These are phyloP conservation scores for Drosophila mulleri DNA, from an alignment of 2,888 invertebrate species.

Conservation along the genomic window DNA sequence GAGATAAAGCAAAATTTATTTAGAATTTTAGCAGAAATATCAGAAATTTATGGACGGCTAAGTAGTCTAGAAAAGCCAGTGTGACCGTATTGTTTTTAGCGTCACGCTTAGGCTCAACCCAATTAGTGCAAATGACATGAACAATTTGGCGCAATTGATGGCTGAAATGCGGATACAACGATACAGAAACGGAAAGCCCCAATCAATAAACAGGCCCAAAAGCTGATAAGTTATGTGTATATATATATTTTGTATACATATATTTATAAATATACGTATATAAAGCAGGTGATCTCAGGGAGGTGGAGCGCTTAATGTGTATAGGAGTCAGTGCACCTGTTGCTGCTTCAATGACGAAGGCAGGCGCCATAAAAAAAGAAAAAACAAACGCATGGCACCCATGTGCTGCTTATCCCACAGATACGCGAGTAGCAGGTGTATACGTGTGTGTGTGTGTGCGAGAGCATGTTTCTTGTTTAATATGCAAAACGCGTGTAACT, in stretches of 20 bases:
- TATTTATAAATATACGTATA: background rate
- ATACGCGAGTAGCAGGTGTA: slow-evolving; percentile 19
- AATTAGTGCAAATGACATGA: slow-evolving; percentile 20
- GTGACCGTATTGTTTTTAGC: background rate
- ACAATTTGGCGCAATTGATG: slow-evolving; percentile 28
- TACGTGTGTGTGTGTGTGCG: slow-evolving; percentile 9
- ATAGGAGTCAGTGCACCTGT: slow-evolving; percentile 65
- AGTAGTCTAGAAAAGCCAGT: background rate
- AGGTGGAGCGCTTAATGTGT: slow-evolving; percentile 5
- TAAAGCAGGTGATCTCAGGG: background rate
- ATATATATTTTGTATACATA: background rate
- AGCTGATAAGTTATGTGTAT: slow-evolving; percentile 3
- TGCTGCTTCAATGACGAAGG: slow-evolving; percentile 51
- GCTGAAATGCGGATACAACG: slow-evolving; percentile 4
- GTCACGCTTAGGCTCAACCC: background rate
- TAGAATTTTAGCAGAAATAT: too few species aligned
- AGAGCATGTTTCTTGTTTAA: slow-evolving; percentile 33
- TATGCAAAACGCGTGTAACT: slow-evolving; percentile 63
- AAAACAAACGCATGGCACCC: slow-evolving; percentile 30
- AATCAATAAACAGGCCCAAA: slow-evolving; percentile 28
- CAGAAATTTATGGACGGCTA: background rate
- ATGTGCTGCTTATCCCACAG: slow-evolving; percentile 30
- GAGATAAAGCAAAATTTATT: too few species aligned
- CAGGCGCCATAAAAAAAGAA: slow-evolving; percentile 50
- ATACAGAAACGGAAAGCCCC: slow-evolving; percentile 18